A percentile compares a stretch with the other conserved stretches of the same genome.
phyloP scores from a whole-genome alignment of 2,888 invertebrate species.

The Mythimna loreyi region DNA sequence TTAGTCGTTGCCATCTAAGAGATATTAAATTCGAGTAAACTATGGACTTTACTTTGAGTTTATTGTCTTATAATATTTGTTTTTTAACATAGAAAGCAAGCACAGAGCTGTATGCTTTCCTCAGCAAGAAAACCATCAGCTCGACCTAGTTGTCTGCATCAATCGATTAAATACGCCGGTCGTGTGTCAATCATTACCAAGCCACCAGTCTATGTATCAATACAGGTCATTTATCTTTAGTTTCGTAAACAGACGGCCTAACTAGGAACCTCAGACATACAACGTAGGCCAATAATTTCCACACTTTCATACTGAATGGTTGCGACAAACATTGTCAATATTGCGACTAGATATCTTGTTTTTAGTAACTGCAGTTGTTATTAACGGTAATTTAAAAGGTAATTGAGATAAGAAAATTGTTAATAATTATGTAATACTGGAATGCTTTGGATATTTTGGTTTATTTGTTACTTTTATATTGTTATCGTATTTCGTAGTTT shows the following conservation, averaged over 20 bases:
- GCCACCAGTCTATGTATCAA: slow-evolving; percentile 40
- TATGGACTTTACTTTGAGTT: no score
- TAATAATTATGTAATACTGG: slow-evolving; percentile 33
- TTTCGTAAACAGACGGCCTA: slow-evolving; percentile 42
- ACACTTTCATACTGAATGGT: slow-evolving; percentile 44
- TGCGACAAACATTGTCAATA: slow-evolving; percentile 55
- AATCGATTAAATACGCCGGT: slow-evolving; percentile 20
- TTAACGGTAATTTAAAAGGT: slow-evolving; percentile 34
- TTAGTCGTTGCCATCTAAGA: no score
- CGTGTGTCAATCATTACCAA: slow-evolving; percentile 53
- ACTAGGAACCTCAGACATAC: slow-evolving; percentile 42
- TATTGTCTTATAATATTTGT: no score
- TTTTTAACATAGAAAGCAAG: neutral
- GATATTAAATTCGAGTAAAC: no score
- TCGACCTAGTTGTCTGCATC: slow-evolving; percentile 10
- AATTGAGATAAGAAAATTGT: slow-evolving; percentile 51
- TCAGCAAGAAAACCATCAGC: slow-evolving; percentile 3
- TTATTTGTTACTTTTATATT: neutral
- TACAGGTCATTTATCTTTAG: slow-evolving; percentile 27
- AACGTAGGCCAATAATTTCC: slow-evolving; percentile 44
- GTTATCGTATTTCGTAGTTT: neutral
- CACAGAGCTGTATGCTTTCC: neutral
- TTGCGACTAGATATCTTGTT: slow-evolving; percentile 56
- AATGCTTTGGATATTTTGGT: neutral
- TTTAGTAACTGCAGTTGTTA: slow-evolving; percentile 26